Percentiles rank a stretch among this genome's conserved stretches.
phyloP scores from a whole-genome alignment of 2,888 invertebrate genomes.

The Troilus luridus region DNA sequence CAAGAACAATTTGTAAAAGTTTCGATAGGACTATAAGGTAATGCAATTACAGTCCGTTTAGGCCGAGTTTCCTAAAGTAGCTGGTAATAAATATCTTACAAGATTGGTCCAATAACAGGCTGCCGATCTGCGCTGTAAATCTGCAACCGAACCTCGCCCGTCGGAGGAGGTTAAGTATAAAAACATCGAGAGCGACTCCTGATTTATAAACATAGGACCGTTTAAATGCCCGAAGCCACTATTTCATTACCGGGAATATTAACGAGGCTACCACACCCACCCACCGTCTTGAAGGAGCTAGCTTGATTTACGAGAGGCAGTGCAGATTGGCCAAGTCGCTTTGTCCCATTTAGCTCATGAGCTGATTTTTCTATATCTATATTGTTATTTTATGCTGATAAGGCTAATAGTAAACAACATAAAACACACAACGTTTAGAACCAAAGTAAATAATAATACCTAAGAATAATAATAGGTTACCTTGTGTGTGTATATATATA shows the following conservation, averaged over 20 bases:
- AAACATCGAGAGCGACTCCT: background rate
- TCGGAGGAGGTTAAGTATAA: background rate
- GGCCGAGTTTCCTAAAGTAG: background rate
- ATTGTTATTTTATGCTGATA: too few species aligned
- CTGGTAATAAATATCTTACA: background rate
- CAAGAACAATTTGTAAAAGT: background rate
- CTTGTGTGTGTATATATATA: too few species aligned
- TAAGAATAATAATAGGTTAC: too few species aligned
- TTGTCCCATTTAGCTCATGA: background rate
- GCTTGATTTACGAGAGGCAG: background rate
- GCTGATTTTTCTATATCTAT: background rate
- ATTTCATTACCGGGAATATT: background rate
- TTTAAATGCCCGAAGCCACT: background rate
- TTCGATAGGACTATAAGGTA: background rate
- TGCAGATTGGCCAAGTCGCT: background rate
- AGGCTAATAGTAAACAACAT: too few species aligned
- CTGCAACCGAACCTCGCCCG: background rate
- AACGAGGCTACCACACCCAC: background rate
- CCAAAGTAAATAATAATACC: too few species aligned
- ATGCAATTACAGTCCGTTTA: constrained; percentile 4
- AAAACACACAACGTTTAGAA: too few species aligned
- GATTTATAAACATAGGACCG: constrained; percentile 26
- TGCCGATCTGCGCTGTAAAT: background rate
- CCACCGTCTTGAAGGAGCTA: background rate
- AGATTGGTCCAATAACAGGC: background rate